Evolutionary conservation across 2,888 invertebrate species (phyloP), one percentile per base, ranked within the genome.

Genomic region (Balanococcus diminutus): DNA sequence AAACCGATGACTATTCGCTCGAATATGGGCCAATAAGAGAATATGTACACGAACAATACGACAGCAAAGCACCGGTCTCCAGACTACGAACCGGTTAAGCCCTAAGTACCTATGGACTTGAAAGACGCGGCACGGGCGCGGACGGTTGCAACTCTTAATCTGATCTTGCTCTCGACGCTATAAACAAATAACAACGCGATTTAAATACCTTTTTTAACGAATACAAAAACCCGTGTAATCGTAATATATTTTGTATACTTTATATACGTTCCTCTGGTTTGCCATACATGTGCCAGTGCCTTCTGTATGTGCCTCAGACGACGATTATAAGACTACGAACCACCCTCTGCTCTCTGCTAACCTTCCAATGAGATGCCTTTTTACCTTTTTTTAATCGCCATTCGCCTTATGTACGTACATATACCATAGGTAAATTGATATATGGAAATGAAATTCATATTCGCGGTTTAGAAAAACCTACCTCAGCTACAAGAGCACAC

Each of bases 371-470:
- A n/a, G n/a, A n/a, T n/a, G n/a, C n/a, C n/a, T n/a, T n/a, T n/a
- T n/a, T n/a, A n/a, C n/a, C n/a, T n/a, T 36, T 36, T 36, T 8
- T 36, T 36, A 42, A 36, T 36, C 4, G 36, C 42, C 42, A 42
- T 11, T 42, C 14, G 42, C 8, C 42, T 42, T 42, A 42, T 5
- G 42, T 5, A 42, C 14, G 8, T 42, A 42, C 42, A 14, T 11
- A 42, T 42, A 42, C 42, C 4, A 36, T 36, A 42, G 14, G 11
- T 42, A 31, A 75, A 72, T 25, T 75, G 72, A 84, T 75, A 72
- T 72, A 84, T 84, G 84, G 84, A 84, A 84, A 84, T 84, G 75
- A 72, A 75, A 84, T 84, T 84, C 75, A 84, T 84, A 84, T 75
- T 84, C 72, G 84, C 67, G 72, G 36, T 79, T 84, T 32, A 46